These are phyloP conservation scores for Ochotona curzoniae DNA, from an alignment of 2,113 vertebrate genomes.

Conservation along the genomic window DNA sequence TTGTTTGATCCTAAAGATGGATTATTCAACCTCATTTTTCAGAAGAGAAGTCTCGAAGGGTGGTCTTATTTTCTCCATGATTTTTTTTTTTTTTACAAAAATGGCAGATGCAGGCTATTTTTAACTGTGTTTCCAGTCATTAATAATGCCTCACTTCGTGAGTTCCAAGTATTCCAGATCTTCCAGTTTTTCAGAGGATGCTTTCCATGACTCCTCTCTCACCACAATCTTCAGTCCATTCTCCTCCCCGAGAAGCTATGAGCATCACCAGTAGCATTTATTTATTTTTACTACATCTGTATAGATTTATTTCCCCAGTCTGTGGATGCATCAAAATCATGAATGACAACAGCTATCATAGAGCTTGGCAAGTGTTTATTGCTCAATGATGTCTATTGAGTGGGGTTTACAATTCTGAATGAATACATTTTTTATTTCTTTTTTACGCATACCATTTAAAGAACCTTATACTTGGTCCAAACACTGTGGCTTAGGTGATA, in stretches of 20 bases:
- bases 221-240: not conserved
- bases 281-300: not conserved
- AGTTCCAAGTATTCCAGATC: not conserved
- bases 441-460: not conserved
- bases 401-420: not conserved
- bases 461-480: not conserved
- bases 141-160: not conserved
- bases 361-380: not conserved
- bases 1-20: not conserved
- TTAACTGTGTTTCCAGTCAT: not conserved
- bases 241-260: not conserved
- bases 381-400: not conserved
- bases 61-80: not conserved
- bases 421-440: not conserved
- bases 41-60: not conserved
- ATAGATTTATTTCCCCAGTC: not conserved
- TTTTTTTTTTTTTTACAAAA: not conserved
- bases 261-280: not conserved
- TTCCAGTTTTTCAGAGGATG: not conserved
- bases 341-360: not conserved
- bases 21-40: not conserved
- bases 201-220: not conserved
- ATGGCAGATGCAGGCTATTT: not conserved
- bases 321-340: not conserved
- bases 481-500: too few relatives aligned